Evolutionary conservation across 1,140 invertebrate genomes (phyloP).

Genomic region (Atopsyche davidsoni): DNA sequence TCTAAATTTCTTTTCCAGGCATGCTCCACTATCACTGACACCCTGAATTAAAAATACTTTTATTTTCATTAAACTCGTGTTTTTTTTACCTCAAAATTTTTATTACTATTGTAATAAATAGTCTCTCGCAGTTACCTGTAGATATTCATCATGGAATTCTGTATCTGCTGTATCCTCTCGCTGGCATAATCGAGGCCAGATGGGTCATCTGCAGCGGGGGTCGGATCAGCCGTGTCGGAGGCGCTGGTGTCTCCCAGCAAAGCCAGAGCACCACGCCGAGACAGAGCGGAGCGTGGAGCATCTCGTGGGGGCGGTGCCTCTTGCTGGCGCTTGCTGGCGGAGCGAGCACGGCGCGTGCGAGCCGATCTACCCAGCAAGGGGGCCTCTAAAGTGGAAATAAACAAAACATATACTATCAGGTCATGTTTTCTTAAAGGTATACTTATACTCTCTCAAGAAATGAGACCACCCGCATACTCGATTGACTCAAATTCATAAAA

Average conservation of each 20-base stretch:
- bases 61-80: neutral
- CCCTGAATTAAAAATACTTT: too few relatives aligned
- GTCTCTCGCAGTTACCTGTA: constrained; percentile 16
- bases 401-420: neutral
- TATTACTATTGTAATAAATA: neutral
- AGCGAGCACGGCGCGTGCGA: constrained; percentile 21
- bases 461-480: too few relatives aligned
- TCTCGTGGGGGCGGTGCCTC: neutral
- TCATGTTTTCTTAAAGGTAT: too few relatives aligned
- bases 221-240: constrained; percentile 6
- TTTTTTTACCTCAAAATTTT: neutral
- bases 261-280: constrained; percentile 3
- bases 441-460: too few relatives aligned
- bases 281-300: constrained; percentile 3
- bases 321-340: constrained; percentile 21
- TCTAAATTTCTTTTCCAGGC: neutral
- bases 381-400: constrained; percentile 22
- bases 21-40: too few relatives aligned
- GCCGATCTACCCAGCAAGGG: constrained; percentile 24
- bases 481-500: too few relatives aligned
- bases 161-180: constrained; percentile 18
- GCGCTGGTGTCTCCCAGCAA: constrained; percentile 22
- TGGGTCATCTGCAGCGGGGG: neutral
- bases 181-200: constrained; percentile 15
- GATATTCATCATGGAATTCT: constrained; percentile 21